phyloP scores from a whole-genome alignment of 2,113 vertebrate species.

The Garra rufa region DNA sequence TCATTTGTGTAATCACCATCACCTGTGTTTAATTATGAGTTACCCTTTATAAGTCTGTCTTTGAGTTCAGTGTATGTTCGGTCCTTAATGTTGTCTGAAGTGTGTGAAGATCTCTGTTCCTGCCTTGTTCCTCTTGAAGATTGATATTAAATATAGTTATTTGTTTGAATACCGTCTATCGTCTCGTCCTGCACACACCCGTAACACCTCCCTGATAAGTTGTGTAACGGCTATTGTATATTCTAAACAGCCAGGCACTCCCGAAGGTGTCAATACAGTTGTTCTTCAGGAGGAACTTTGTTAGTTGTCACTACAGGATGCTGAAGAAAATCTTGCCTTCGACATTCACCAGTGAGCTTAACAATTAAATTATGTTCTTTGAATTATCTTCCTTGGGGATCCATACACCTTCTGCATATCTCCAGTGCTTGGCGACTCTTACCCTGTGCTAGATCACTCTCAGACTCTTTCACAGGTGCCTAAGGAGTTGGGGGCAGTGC shows the following conservation, averaged over 20 bases:
- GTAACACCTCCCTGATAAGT: background rate
- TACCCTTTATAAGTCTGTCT: too few species aligned
- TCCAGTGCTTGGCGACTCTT: slow-evolving; percentile 16
- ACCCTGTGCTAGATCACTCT: slow-evolving; percentile 27
- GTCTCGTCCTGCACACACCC: too few species aligned
- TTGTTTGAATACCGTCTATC: too few species aligned
- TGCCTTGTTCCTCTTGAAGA: too few species aligned
- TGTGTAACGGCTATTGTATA: background rate
- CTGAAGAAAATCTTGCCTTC: slow-evolving; percentile 29
- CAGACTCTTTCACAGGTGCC: slow-evolving; percentile 16
- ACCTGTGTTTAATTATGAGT: too few species aligned
- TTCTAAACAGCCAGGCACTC: background rate
- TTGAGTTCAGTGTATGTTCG: too few species aligned
- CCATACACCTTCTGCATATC: slow-evolving; percentile 30
- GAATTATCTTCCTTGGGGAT: slow-evolving; percentile 35
- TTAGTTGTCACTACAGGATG: background rate
- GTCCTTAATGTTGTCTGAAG: too few species aligned
- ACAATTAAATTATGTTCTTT: slow-evolving; percentile 14
- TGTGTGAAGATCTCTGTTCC: too few species aligned
- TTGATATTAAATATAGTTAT: too few species aligned
- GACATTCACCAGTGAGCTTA: background rate
- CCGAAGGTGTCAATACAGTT: background rate
- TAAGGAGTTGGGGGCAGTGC: background rate
- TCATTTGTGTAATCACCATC: too few species aligned
- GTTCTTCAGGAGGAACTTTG: background rate